Evolutionary conservation across 2,888 invertebrate species (phyloP).

Genomic region (Dasypogon diadema): DNA sequence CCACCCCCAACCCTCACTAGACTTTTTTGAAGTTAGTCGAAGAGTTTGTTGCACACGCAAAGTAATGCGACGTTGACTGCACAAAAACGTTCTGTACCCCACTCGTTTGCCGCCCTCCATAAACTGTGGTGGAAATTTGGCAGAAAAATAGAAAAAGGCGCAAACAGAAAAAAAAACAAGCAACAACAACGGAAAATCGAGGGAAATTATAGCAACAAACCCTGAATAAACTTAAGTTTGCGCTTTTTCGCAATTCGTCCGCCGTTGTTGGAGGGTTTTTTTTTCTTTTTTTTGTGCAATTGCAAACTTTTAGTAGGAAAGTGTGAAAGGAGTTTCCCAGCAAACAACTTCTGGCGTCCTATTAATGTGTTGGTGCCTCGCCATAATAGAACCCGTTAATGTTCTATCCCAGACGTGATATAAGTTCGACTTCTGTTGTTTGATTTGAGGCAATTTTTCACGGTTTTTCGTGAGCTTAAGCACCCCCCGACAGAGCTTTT

Average conservation of each 20-base stretch:
- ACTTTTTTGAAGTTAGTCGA: neutral
- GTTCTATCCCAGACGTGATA: neutral
- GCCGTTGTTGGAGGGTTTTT: neutral
- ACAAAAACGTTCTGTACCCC: conserved; percentile 30
- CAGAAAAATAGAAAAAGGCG: conserved; percentile 33
- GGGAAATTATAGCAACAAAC: conserved; percentile 32
- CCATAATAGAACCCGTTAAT: conserved; percentile 13
- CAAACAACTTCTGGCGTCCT: conserved; percentile 20
- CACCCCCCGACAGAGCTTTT: conserved; percentile 18
- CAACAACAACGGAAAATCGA: neutral
- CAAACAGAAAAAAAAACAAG: conserved; percentile 20
- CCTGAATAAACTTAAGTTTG: conserved; percentile 39
- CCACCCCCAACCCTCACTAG: neutral
- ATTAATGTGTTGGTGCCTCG: conserved; percentile 13
- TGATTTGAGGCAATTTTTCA: conserved; percentile 41
- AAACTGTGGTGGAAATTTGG: conserved; percentile 5
- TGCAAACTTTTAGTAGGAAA: conserved; percentile 18
- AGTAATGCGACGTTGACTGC: conserved; percentile 36
- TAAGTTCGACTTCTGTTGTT: neutral
- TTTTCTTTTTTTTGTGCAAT: neutral
- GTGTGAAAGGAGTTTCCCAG: conserved; percentile 36
- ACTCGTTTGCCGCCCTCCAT: neutral
- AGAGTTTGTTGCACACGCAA: conserved; percentile 38
- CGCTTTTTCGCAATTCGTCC: conserved; percentile 7
- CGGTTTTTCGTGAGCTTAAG: conserved; percentile 23